A percentile compares a stretch with the other conserved stretches of the same genome.
phyloP scores from a whole-genome alignment of 2,888 invertebrate genomes.

The Endomychus coccineus region DNA sequence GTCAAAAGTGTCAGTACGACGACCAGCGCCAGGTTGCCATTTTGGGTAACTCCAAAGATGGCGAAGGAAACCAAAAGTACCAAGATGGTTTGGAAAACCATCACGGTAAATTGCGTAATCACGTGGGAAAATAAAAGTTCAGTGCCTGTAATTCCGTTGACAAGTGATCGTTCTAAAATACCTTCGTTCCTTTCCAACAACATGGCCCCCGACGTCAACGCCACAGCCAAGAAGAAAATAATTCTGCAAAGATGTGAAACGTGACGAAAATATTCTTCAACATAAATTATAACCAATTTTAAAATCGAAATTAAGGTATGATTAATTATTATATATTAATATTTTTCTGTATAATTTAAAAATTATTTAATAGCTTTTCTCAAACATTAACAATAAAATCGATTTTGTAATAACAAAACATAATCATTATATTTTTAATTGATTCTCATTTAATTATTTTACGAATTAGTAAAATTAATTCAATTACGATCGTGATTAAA shows the following conservation, averaged over 20 bases:
- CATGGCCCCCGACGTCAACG: conserved; percentile 85
- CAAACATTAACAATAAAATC: too few relatives aligned
- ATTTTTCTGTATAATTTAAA: too few relatives aligned
- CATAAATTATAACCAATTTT: too few relatives aligned
- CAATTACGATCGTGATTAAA: too few relatives aligned
- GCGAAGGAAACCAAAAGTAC: conserved; percentile 73
- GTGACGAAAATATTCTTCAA: too few relatives aligned
- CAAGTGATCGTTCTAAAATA: conserved; percentile 79
- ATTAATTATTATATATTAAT: too few relatives aligned
- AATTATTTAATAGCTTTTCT: too few relatives aligned
- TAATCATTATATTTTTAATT: too few relatives aligned
- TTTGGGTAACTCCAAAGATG: conserved; percentile 68
- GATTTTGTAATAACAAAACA: too few relatives aligned
- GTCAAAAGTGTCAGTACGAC: conserved; percentile 69
- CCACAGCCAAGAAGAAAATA: conserved; percentile 89
- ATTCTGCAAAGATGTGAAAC: conserved; percentile 53
- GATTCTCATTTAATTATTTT: too few relatives aligned
- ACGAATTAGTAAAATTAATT: too few relatives aligned
- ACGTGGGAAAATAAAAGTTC: conserved; percentile 87
- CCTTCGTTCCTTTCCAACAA: conserved; percentile 84
- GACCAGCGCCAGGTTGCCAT: conserved; percentile 69
- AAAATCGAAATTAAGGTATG: too few relatives aligned
- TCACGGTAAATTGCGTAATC: conserved; percentile 78
- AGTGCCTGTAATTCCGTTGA: conserved; percentile 71
- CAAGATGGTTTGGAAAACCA: conserved; percentile 73